A percentile compares a stretch with the other conserved stretches of the same genome.
phyloP scores from a whole-genome alignment of 2,888 invertebrate genomes.

The Amphimallon solstitiale region DNA sequence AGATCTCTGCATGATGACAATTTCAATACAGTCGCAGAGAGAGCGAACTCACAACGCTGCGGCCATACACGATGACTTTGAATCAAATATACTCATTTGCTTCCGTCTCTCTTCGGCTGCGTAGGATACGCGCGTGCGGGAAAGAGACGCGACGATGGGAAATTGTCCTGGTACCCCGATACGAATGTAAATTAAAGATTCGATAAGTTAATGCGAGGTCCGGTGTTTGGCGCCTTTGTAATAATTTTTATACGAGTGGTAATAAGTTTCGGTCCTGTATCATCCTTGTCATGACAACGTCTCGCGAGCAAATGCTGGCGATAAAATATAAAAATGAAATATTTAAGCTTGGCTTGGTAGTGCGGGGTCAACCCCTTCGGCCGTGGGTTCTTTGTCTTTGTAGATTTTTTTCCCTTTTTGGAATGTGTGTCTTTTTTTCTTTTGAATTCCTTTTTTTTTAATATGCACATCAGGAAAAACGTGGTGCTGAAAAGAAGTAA shows the following conservation, averaged over 20 bases:
- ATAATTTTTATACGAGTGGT: slow-evolving; percentile 57
- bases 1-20: slow-evolving; percentile 64
- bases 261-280: slow-evolving; percentile 57
- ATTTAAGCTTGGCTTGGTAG: slow-evolving; percentile 51
- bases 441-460: neutral
- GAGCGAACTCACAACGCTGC: slow-evolving; percentile 39
- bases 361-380: neutral
- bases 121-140: neutral
- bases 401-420: slow-evolving; percentile 6
- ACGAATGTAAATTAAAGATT: slow-evolving; percentile 50
- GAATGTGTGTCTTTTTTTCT: slow-evolving; percentile 13
- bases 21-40: slow-evolving; percentile 58
- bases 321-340: slow-evolving; percentile 60
- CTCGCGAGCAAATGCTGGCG: slow-evolving; percentile 54
- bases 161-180: slow-evolving; percentile 29
- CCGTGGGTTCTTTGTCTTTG: slow-evolving; percentile 10
- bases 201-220: slow-evolving; percentile 55
- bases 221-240: slow-evolving; percentile 59
- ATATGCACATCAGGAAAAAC: neutral
- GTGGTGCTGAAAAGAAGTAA: slow-evolving; percentile 19
- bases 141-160: slow-evolving; percentile 24
- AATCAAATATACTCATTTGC: slow-evolving; percentile 5
- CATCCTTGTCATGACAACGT: slow-evolving; percentile 56
- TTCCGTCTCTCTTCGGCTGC: neutral
- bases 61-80: slow-evolving; percentile 5